phyloP scores from a whole-genome alignment of 2,113 vertebrate species.

The Donacobius atricapilla region DNA sequence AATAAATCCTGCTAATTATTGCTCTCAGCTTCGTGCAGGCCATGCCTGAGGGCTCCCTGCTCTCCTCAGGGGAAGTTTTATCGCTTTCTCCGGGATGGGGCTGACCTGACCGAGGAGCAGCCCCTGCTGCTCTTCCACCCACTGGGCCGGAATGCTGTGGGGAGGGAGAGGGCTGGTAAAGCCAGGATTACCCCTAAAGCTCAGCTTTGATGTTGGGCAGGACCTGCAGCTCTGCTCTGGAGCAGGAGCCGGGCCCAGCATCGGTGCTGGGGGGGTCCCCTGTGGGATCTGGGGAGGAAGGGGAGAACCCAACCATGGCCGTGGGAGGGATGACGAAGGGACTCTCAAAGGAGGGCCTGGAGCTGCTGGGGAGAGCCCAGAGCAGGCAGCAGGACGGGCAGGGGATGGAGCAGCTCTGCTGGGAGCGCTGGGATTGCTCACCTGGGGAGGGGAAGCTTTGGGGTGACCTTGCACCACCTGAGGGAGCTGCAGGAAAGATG shows the following conservation, averaged over 20 bases:
- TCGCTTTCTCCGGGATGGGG: constrained; percentile 51
- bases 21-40: neutral
- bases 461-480: too few species aligned
- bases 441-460: neutral
- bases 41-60: neutral
- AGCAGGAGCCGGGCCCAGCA: neutral
- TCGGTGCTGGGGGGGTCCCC: fast-evolving
- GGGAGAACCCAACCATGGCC: fast-evolving
- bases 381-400: neutral
- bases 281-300: fast-evolving
- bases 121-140: constrained; percentile 56
- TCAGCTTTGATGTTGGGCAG: neutral
- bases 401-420: neutral
- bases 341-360: neutral
- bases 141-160: neutral
- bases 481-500: neutral
- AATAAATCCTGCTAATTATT: constrained; percentile 14
- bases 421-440: neutral
- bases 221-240: neutral
- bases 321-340: neutral
- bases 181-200: neutral
- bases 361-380: neutral
- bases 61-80: constrained; percentile 62
- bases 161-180: neutral
- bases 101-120: neutral